Base-by-base conservation (phyloP, 2,113 vertebrate species). In the Podocnemis expansa region DNA sequence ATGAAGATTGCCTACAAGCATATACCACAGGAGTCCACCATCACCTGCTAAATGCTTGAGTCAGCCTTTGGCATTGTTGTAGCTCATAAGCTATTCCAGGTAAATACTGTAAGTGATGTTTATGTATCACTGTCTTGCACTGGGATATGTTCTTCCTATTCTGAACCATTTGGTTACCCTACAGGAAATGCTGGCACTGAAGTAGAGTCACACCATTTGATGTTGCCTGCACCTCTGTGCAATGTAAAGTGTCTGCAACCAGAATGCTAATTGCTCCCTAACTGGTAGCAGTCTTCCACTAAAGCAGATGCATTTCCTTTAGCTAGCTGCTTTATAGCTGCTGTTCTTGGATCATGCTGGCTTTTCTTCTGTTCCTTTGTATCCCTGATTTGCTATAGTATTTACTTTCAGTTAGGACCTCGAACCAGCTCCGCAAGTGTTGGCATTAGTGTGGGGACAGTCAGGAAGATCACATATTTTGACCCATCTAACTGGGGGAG, bases 261-360 rank as follows among this genome's bases (percentile, higher is more conserved):
- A 84, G 63, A 82, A 75, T 34, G 0, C 45, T 90, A 87, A 93
- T 86, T 76, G 78, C 89, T 89, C 70, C 52, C 87, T 82, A 67
- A 93, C 85, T 91, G 88, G 73, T 75, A 91, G n/a, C 91, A 96
- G 56, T 90, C 75, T 14, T 87, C 82, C 49, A 11, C 82, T 95
- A 93, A 82, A n/a, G 45, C 70, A 97, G 91, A 92, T 91, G 29
- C 34, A 90, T 97, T 96, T 95, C 60, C 94, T 97, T 93, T 55
- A 88, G 78, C 80, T 51, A 88, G 49, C 70, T 91, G 79, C 80
- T 85, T 96, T 79, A 82, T 85, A 94, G 78, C 63, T 81, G 47
- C 8, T 90, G 9, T 45, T 84, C 80, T 89, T 85, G 51, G 21
- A 75, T 82, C 13, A 16, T 52, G 81, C 29, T 87, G 80, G 47